A percentile compares a stretch with the other conserved stretches of the same genome.
These are phyloP conservation scores for Limonius californicus DNA, from an alignment of 1,140 invertebrate species.

Conservation along the genomic window DNA sequence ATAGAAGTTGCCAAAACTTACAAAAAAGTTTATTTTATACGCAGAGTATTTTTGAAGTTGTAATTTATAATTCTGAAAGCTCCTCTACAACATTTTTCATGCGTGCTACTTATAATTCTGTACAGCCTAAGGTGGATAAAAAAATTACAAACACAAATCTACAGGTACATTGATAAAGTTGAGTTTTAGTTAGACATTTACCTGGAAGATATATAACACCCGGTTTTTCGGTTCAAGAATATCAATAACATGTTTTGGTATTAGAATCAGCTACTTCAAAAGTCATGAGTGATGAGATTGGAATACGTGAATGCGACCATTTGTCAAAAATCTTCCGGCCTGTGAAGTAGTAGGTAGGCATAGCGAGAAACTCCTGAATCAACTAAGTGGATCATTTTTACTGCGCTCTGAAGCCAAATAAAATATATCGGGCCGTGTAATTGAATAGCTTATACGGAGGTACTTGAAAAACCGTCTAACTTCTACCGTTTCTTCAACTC, in stretches of 20 bases:
- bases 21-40: too few species aligned
- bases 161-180: not conserved
- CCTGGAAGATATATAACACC: not conserved
- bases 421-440: conserved; percentile 11
- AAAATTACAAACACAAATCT: too few species aligned
- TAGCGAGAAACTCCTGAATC: conserved; percentile 11
- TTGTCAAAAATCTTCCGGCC: conserved; percentile 12
- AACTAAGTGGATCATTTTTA: conserved; percentile 15
- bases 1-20: too few species aligned
- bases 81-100: too few species aligned
- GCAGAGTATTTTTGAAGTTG: too few species aligned
- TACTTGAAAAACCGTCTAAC: conserved; percentile 15
- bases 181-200: not conserved
- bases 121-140: too few species aligned
- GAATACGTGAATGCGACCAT: conserved; percentile 5
- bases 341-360: conserved; percentile 10
- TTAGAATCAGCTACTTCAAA: not conserved
- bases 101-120: too few species aligned
- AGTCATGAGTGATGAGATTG: conserved; percentile 4
- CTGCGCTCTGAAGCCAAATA: conserved; percentile 9
- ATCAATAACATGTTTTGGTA: not conserved
- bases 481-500: conserved; percentile 7
- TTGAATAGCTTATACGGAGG: conserved; percentile 8
- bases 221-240: not conserved
- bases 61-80: too few species aligned